Percentiles rank a stretch among this genome's conserved stretches.
Conservation (phyloP, 2,797 vertebrate species). For the Phoeniculus purpureus region DNA sequence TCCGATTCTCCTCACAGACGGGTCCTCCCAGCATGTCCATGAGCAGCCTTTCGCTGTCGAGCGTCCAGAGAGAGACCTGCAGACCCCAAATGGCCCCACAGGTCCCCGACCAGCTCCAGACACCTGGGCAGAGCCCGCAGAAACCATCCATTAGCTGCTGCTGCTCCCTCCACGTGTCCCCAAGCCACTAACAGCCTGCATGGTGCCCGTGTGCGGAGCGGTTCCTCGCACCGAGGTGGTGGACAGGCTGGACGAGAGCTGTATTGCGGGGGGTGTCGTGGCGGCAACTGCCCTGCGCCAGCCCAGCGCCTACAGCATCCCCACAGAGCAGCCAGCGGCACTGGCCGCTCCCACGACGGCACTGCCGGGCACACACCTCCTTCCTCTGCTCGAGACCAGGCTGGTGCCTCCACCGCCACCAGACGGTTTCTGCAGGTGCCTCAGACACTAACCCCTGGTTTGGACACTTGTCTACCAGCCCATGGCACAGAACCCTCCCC, state of each 20-base stretch:
- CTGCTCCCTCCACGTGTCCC: no score
- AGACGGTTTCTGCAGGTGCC: constrained; percentile 41
- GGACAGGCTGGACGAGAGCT: no score
- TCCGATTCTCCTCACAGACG: neutral
- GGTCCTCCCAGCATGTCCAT: neutral
- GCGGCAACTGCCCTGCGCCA: no score
- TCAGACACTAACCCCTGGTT: constrained; percentile 74
- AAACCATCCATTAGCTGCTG: neutral
- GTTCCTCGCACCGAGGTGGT: no score
- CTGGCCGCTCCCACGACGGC: constrained; percentile 33
- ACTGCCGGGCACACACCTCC: constrained; percentile 32
- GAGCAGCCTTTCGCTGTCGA: neutral
- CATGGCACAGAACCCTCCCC: constrained; percentile 49
- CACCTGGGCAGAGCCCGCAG: neutral
- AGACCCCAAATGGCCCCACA: neutral
- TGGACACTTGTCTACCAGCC: constrained; percentile 61
- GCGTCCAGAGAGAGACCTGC: neutral
- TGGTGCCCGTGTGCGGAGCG: no score
- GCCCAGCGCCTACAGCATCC: no score
- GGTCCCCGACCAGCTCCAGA: neutral
- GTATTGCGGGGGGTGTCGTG: no score
- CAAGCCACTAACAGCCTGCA: no score
- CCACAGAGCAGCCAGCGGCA: neutral
- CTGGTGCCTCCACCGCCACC: constrained; percentile 29
- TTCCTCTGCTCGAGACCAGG: constrained; percentile 28